Evolutionary conservation across 37 sponge, comb jelly and placozoan genomes (phyloP), one percentile per base, ranked within the genome.

Genomic region (Mnemiopsis leidyi): DNA sequence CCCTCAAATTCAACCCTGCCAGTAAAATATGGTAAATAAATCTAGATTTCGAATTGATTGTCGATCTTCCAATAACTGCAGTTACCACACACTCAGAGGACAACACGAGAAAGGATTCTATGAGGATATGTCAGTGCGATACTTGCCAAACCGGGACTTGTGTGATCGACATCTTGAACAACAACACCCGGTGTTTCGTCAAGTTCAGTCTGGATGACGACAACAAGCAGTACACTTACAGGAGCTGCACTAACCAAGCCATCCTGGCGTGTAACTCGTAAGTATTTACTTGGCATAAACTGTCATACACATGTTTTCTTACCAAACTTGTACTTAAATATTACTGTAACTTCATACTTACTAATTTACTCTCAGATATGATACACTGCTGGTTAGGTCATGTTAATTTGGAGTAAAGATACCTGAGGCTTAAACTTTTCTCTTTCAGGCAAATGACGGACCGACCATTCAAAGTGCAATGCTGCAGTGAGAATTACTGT

Each of bases 231-330:
- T 40, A 38, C 24, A 85, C 90, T 3, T 85, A 85, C 30, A 85
- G 90, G 39, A 85, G 90, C 36, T 85, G 90, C 24, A 85, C 90
- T n/a, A 85, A 40, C 25, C 90, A 85, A 40, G 90, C 90, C 32
- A 85, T 85, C 25, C 48, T 85, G n/a, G 90, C 90, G 0, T 85
- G 90, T 39, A 85, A 85, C 36, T 39, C 90, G 90, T 85, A 39
- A 85, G 90, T 85, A 7, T n/a, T n/a, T n/a, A n/a, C n/a, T n/a
- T n/a, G n/a, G n/a, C n/a, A n/a, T n/a, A n/a, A n/a, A n/a, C n/a
- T n/a, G n/a, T n/a, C n/a, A n/a, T n/a, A n/a, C n/a, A n/a, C n/a
- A n/a, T 48, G 13, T 48, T 48, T 48, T 48, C 61, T 18, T 48
- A n/a, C 61, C 61, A 48, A 48, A 48, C 61, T 48, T 48, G 13